Evolutionary conservation across 2,113 vertebrate genomes (phyloP).

Genomic region (Oophaga pumilio): DNA sequence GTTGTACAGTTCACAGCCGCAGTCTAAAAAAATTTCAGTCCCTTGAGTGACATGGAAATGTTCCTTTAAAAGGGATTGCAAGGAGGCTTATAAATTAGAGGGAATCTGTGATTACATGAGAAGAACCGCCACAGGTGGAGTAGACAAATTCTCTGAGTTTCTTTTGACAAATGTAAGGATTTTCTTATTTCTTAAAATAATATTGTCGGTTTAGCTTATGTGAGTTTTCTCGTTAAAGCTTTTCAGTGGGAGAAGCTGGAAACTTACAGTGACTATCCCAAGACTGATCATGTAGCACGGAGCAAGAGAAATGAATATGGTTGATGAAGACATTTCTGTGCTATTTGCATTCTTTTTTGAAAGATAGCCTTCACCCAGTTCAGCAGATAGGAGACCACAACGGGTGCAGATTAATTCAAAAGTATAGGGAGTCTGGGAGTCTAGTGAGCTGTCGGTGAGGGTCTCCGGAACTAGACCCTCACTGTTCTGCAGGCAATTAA

Average conservation of each 20-base stretch:
- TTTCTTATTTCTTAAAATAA: neutral
- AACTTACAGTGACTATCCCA: too few species aligned
- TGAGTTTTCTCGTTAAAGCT: neutral
- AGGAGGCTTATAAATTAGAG: neutral
- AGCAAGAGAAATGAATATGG: too few species aligned
- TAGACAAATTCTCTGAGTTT: neutral
- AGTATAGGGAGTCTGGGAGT: too few species aligned
- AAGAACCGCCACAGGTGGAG: neutral
- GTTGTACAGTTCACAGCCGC: conserved; percentile 39
- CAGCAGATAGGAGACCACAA: too few species aligned
- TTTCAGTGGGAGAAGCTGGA: neutral
- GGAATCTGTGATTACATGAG: conserved; percentile 1
- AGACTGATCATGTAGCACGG: too few species aligned
- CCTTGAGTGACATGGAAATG: neutral
- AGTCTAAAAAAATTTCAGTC: neutral
- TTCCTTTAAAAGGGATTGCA: neutral
- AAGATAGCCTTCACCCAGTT: too few species aligned
- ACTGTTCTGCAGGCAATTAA: too few species aligned
- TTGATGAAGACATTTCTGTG: too few species aligned
- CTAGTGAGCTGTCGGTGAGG: too few species aligned
- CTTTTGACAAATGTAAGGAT: neutral
- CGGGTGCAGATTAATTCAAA: too few species aligned
- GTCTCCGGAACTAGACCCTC: too few species aligned
- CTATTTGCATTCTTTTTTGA: too few species aligned
- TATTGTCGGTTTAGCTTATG: neutral